These are phyloP conservation scores for Phalacrocorax carbo DNA, from an alignment of 2,113 vertebrate genomes.

Conservation along the genomic window DNA sequence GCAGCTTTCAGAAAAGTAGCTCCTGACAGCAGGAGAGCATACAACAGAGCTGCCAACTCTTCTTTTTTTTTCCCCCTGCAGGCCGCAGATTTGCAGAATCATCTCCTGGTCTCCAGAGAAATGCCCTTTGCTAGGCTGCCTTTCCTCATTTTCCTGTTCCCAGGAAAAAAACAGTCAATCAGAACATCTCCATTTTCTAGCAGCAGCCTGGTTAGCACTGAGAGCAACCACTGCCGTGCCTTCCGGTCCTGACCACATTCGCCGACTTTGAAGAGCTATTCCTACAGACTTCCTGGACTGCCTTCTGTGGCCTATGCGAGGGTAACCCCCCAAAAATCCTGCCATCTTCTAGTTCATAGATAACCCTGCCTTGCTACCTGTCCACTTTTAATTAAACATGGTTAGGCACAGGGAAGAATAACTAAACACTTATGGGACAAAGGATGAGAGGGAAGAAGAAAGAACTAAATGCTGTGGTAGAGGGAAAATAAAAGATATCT, in stretches of 20 bases:
- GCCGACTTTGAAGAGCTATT: neutral
- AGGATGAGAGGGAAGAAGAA: neutral
- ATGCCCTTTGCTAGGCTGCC: constrained; percentile 21
- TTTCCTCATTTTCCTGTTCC: constrained; percentile 36
- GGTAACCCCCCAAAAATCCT: neutral
- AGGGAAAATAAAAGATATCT: neutral
- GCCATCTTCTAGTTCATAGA: neutral
- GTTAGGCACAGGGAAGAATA: neutral
- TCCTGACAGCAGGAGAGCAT: neutral
- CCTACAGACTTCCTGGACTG: neutral
- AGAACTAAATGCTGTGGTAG: neutral
- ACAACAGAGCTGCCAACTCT: neutral
- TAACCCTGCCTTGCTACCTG: neutral
- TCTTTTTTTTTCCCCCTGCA: neutral
- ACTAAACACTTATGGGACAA: neutral
- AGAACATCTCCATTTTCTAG: neutral
- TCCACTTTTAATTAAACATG: neutral
- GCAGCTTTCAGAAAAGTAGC: neutral
- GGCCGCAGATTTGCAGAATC: neutral
- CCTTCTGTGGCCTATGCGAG: neutral
- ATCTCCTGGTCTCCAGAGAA: constrained; percentile 21
- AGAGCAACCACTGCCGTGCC: neutral
- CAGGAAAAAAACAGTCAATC: neutral
- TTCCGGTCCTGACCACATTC: neutral
- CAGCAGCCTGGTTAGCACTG: neutral